These are phyloP conservation scores for Trichopria drosophilae DNA, from an alignment of 2,888 invertebrate genomes.

Conservation along the genomic window DNA sequence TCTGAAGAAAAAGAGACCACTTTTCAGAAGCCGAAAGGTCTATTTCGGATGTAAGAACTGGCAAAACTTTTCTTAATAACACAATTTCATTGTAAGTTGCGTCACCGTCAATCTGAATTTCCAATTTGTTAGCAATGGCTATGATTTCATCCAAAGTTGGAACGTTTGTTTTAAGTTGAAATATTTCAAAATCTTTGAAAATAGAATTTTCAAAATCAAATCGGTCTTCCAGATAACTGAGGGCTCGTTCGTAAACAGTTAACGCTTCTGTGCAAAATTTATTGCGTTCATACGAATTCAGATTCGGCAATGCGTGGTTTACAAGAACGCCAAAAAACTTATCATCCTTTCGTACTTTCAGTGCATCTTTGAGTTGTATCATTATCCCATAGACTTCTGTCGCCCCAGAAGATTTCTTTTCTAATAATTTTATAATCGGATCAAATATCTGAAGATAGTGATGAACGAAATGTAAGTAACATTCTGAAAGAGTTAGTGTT, in stretches of 20 bases:
- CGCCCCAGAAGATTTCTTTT: not conserved
- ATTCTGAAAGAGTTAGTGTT: slow-evolving; percentile 17
- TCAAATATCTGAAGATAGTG: slow-evolving; percentile 11
- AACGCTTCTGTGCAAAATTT: slow-evolving; percentile 13
- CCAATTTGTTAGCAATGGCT: slow-evolving; percentile 1
- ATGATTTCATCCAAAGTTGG: slow-evolving; percentile 5
- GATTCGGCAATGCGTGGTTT: slow-evolving; percentile 4
- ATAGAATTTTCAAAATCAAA: slow-evolving; percentile 11
- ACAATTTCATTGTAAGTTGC: no score
- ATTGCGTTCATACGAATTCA: slow-evolving; percentile 2
- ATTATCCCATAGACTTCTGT: slow-evolving; percentile 9
- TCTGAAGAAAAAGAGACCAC: not conserved
- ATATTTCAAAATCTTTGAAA: not conserved
- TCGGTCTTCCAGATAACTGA: slow-evolving; percentile 6
- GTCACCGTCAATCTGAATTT: no score
- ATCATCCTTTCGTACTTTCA: slow-evolving; percentile 3
- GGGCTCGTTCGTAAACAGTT: slow-evolving; percentile 1
- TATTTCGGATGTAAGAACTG: not conserved
- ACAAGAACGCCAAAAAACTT: slow-evolving; percentile 14
- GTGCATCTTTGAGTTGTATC: not conserved
- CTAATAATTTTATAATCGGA: slow-evolving; percentile 4
- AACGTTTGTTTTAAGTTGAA: slow-evolving; percentile 1
- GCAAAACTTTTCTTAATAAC: not conserved
- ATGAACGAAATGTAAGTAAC: no score
- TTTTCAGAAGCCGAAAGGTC: slow-evolving; percentile 3